These are phyloP conservation scores for Pseudochromis fuscus DNA, from an alignment of 2,797 vertebrate genomes.

Conservation along the genomic window DNA sequence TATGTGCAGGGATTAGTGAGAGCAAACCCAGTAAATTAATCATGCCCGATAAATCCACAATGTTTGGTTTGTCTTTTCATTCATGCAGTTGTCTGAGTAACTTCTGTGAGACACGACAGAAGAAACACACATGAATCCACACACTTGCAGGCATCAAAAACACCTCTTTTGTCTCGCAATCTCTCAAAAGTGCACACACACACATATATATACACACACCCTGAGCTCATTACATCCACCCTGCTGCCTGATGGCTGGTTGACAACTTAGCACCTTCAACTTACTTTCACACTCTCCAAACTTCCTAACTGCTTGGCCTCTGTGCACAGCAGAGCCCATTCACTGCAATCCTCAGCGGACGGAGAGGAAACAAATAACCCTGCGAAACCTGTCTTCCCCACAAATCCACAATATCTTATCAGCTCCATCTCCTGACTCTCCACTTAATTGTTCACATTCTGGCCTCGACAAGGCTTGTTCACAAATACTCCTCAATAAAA, in stretches of 20 bases:
- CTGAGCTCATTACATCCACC: conserved; percentile 72
- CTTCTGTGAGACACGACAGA: conserved; percentile 14
- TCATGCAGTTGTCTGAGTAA: conserved; percentile 16
- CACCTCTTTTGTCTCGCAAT: conserved; percentile 22
- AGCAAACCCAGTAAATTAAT: conserved; percentile 44
- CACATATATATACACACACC: conserved; percentile 39
- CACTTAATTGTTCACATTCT: conserved; percentile 53
- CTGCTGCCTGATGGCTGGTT: conserved; percentile 77
- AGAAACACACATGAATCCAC: not conserved
- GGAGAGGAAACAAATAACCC: conserved; percentile 57
- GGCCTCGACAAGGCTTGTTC: conserved; percentile 22
- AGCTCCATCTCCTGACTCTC: conserved; percentile 56
- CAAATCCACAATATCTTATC: conserved; percentile 61
- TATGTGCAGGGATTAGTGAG: conserved; percentile 40
- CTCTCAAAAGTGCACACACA: conserved; percentile 11
- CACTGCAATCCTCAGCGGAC: conserved; percentile 56
- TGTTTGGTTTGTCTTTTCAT: conserved; percentile 31
- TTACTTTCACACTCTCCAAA: conserved; percentile 77
- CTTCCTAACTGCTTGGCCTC: conserved; percentile 68
- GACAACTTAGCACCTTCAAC: conserved; percentile 82
- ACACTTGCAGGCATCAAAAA: conserved; percentile 36
- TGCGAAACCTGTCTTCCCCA: conserved; percentile 44
- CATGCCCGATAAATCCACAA: conserved; percentile 37
- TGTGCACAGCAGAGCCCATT: conserved; percentile 57
- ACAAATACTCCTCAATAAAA: conserved; percentile 33